Base-by-base conservation (phyloP, 2,797 vertebrate species). In the Poecilia picta region DNA sequence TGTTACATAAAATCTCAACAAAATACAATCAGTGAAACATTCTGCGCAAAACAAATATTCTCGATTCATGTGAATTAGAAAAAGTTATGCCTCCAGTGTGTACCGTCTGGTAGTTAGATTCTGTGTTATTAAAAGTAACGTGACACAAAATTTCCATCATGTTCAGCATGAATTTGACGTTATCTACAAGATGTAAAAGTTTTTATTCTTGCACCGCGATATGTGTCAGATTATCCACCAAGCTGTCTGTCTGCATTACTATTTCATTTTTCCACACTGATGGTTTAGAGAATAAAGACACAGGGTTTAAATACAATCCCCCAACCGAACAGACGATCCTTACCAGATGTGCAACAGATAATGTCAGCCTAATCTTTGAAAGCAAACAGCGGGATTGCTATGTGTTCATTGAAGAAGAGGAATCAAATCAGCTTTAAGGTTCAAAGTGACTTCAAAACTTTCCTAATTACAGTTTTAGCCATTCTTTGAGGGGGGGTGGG, bases 251-350 rank as follows among this genome's bases (percentile, higher is more conserved):
- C 92, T 83, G 93, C 77, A 89, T 91, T 91, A 91, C 84, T 53
- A 47, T 84, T 89, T 92, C 85, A 90, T 90, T 89, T 75, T 93
- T 92, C 89, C 89, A 91, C 90, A 77, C 89, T 85, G 92, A 90
- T 84, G 83, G 87, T 80, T 88, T 91, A 81, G 86, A 94, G 91
- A 93, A 94, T 94, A 92, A 94, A 95, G 93, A 95, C 94, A 93
- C 89, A 94, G 90, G 77, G 46, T 91, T 92, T 91, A 93, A 93
- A 93, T 85, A 75, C 36, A 57, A 88, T 86, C 84, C 71, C 83
- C 73, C 83, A 36, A 72, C 74, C 57, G 81, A 90, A 87, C 41
- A 83, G 83, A 83, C 77, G 88, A 90, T 90, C 81, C 84, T 86
- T 77, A 78, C 49, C 93, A 89, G 92, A 93, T 93, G 89, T 87